Evolutionary conservation across 2,888 invertebrate species (phyloP).

Genomic region (Elmis aenea): DNA sequence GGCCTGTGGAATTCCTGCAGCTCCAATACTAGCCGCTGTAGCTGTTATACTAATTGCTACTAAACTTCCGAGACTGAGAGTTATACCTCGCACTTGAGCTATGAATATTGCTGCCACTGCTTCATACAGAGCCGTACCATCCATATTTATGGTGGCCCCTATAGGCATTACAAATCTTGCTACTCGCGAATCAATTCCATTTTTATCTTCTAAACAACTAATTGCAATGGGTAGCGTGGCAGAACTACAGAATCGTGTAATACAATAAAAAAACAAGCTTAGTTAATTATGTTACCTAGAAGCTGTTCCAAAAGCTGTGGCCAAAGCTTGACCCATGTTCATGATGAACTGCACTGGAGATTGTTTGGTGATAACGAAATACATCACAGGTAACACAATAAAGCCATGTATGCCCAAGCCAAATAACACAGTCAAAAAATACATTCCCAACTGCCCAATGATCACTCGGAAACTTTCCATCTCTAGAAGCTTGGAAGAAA

Average conservation of each 20-base stretch:
- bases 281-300: slow-evolving; percentile 53
- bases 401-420: slow-evolving; percentile 67
- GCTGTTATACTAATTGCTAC: slow-evolving; percentile 74
- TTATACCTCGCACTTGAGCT: slow-evolving; percentile 63
- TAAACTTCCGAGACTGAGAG: slow-evolving; percentile 61
- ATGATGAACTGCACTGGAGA: slow-evolving; percentile 56
- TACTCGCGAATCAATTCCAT: slow-evolving; percentile 57
- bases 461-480: slow-evolving; percentile 59
- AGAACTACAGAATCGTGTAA: slow-evolving; percentile 41
- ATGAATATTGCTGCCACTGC: slow-evolving; percentile 81
- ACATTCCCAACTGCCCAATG: slow-evolving; percentile 63
- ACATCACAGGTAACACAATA: slow-evolving; percentile 64
- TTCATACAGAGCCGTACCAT: slow-evolving; percentile 77
- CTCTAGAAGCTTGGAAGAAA: slow-evolving; percentile 61
- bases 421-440: slow-evolving; percentile 63
- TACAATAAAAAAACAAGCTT: neutral
- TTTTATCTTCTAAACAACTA: slow-evolving; percentile 55
- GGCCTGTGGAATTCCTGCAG: slow-evolving; percentile 75
- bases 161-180: slow-evolving; percentile 74
- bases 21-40: slow-evolving; percentile 75
- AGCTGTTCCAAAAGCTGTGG: slow-evolving; percentile 73
- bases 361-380: slow-evolving; percentile 55
- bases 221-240: slow-evolving; percentile 76
- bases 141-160: slow-evolving; percentile 80
- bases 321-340: slow-evolving; percentile 61